These are phyloP conservation scores for Drosophila punjabiensis DNA, from an alignment of 1,140 invertebrate species.

Conservation along the genomic window DNA sequence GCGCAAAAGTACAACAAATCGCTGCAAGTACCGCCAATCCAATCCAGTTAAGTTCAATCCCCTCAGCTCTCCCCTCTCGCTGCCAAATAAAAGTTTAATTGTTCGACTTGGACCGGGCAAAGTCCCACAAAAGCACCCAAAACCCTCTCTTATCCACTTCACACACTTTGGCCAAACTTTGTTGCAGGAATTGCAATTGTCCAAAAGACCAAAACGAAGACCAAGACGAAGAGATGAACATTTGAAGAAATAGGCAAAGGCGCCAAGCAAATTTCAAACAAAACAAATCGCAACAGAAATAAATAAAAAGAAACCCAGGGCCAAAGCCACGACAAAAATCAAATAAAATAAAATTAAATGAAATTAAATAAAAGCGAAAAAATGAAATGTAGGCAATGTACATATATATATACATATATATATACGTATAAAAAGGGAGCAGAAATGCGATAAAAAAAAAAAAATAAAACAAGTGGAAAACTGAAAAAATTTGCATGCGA, in stretches of 20 bases:
- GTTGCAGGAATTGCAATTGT: slow-evolving; percentile 43
- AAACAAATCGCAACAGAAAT: slow-evolving; percentile 43
- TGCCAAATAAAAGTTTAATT: slow-evolving; percentile 63
- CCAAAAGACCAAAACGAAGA: not conserved
- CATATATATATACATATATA: not conserved
- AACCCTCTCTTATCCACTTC: slow-evolving; percentile 19
- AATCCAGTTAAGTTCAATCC: slow-evolving; percentile 20
- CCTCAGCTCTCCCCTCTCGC: not conserved
- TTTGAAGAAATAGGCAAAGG: slow-evolving; percentile 49
- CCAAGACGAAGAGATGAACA: slow-evolving; percentile 25
- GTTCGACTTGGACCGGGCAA: slow-evolving; percentile 52
- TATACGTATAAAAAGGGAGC: slow-evolving; percentile 3
- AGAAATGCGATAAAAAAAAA: slow-evolving; percentile 15
- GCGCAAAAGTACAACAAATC: slow-evolving; percentile 41
- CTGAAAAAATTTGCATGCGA: slow-evolving; percentile 55
- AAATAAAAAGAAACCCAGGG: slow-evolving; percentile 29
- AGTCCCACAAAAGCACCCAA: slow-evolving; percentile 17
- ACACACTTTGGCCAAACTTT: slow-evolving; percentile 58
- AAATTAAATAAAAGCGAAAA: slow-evolving; percentile 21
- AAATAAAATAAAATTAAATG: slow-evolving; percentile 45
- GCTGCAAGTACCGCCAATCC: slow-evolving; percentile 40
- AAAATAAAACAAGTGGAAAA: slow-evolving; percentile 16
- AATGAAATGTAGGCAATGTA: slow-evolving; percentile 1
- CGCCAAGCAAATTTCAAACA: slow-evolving; percentile 32
- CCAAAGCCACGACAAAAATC: slow-evolving; percentile 24